These are phyloP conservation scores for Talpa occidentalis DNA, from an alignment of 2,113 vertebrate genomes.

Conservation along the genomic window DNA sequence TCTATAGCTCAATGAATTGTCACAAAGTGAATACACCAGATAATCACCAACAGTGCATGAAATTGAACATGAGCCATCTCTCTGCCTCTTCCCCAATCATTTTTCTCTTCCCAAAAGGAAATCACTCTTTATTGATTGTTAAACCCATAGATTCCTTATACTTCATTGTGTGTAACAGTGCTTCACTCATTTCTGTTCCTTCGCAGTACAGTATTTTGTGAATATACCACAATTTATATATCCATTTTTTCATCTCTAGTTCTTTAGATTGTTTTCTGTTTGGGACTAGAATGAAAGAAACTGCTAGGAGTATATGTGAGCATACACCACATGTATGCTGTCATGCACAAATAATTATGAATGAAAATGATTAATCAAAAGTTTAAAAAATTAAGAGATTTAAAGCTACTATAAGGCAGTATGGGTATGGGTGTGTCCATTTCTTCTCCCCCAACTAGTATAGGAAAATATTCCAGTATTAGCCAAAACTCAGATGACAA, in stretches of 20 bases:
- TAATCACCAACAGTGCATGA: background rate
- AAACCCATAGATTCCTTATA: background rate
- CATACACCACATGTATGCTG: background rate
- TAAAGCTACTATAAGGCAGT: background rate
- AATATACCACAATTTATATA: background rate
- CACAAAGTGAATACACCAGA: background rate
- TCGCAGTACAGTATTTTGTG: background rate
- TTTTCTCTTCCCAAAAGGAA: background rate
- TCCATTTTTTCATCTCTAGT: background rate
- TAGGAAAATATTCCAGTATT: background rate
- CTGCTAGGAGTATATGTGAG: background rate
- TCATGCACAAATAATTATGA: constrained; percentile 16
- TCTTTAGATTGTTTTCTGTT: background rate
- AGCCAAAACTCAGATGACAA: too few species aligned
- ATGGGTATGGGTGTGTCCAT: background rate
- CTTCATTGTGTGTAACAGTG: background rate
- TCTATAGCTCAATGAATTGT: background rate
- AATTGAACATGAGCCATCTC: background rate
- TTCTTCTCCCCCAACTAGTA: background rate
- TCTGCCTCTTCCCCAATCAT: background rate
- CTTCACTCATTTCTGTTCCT: background rate
- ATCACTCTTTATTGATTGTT: background rate
- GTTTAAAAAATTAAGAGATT: background rate
- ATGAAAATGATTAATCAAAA: constrained; percentile 1
- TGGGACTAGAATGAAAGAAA: background rate